Conservation (phyloP, 2,113 vertebrate species). For the Bos indicus region DNA sequence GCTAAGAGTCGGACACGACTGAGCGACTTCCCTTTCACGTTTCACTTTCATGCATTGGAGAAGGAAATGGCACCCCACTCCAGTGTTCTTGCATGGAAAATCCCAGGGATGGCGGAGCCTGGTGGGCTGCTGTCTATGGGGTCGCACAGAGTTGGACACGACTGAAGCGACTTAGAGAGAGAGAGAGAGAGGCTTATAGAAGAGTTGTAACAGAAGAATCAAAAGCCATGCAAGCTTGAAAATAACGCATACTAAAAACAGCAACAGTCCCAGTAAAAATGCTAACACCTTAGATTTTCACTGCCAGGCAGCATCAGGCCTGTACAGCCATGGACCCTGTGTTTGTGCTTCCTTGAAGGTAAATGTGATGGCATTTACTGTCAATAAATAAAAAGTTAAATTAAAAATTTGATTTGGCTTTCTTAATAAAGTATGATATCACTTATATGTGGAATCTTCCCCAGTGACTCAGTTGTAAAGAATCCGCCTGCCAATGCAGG, state of each 20-base stretch:
- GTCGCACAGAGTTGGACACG: too few relatives aligned
- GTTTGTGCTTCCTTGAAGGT: background rate
- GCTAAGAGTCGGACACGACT: too few relatives aligned
- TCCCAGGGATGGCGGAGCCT: too few relatives aligned
- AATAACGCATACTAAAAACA: background rate
- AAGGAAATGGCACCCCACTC: too few relatives aligned
- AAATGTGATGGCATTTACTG: background rate
- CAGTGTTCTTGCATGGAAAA: too few relatives aligned
- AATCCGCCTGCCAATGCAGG: background rate
- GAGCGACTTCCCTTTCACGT: too few relatives aligned
- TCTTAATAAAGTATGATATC: background rate
- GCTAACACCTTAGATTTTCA: background rate
- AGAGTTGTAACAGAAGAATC: background rate
- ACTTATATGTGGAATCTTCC: background rate
- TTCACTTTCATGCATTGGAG: too few relatives aligned
- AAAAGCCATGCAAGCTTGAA: background rate
- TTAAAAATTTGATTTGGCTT: background rate
- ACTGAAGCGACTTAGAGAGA: too few relatives aligned
- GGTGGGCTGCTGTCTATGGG: too few relatives aligned
- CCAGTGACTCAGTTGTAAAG: background rate
- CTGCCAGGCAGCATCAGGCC: background rate
- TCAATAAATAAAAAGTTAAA: background rate
- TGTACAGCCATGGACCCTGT: background rate
- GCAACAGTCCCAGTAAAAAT: background rate
- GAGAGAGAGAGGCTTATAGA: background rate